These are phyloP conservation scores for Yponomeuta evonymella DNA, from an alignment of 2,888 invertebrate genomes.

Conservation along the genomic window DNA sequence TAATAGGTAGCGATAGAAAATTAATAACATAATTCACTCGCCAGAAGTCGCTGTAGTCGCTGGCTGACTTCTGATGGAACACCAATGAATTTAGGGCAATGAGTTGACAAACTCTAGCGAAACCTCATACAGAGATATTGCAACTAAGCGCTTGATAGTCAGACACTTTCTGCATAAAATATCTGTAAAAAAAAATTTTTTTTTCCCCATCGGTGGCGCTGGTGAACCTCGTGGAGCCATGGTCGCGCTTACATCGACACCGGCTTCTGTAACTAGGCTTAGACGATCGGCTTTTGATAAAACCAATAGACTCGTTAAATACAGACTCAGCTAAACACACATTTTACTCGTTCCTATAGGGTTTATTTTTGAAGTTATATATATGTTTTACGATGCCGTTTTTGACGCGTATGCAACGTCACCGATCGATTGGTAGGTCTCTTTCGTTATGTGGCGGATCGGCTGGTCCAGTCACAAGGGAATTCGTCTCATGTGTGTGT, in stretches of 20 bases:
- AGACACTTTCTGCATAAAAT: too few species aligned
- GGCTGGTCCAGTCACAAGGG: background rate
- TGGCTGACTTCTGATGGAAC: background rate
- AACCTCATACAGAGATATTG: too few species aligned
- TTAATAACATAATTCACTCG: too few species aligned
- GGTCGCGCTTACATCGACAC: background rate
- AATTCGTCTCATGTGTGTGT: slow-evolving; percentile 1
- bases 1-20: too few species aligned
- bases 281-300: background rate
- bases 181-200: too few species aligned
- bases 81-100: background rate
- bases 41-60: too few species aligned
- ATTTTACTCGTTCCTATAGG: slow-evolving; percentile 27
- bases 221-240: background rate
- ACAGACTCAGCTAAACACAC: background rate
- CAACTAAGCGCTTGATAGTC: too few species aligned
- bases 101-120: background rate
- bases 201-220: too few species aligned
- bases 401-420: slow-evolving; percentile 18
- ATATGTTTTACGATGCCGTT: slow-evolving; percentile 23
- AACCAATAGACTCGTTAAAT: background rate
- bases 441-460: too few species aligned
- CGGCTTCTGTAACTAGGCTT: background rate
- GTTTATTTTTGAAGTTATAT: slow-evolving; percentile 22
- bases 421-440: slow-evolving; percentile 7